Base-by-base conservation (phyloP, 35 echinoderm and acorn worm genomes). In the Ptychodera flava region DNA sequence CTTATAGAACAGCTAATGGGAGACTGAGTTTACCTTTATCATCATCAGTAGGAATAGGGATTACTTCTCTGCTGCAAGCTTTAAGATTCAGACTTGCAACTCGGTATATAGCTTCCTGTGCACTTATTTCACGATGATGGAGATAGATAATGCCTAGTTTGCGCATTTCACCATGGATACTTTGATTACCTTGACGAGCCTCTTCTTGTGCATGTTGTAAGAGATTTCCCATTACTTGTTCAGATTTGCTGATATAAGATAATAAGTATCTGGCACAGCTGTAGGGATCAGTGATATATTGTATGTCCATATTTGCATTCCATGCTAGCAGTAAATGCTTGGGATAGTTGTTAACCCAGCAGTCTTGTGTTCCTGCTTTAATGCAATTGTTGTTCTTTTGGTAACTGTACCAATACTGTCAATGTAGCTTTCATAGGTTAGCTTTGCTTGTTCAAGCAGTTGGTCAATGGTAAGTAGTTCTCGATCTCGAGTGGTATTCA, bases 161-260 rank as follows among this genome's bases (percentile, higher is more conserved):
- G 79, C 80, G 89, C 31, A 95, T 31, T n/a, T 80, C 36, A 85
- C 86, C 33, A 35, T 80, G 80, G 32, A 85, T 45, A 85, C 88
- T 85, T 77, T 84, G 34, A 85, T 95, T 95, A 53, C 94, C 94
- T 82, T 90, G 28, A 76, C 76, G 78, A 31, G 80, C 87, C 85
- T 93, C 92, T 77, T 32, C 28, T 34, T 80, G 78, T n/a, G 94
- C 88, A 35, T 87, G 75, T 31, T 78, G 31, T 16, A 96, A 76
- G n/a, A 93, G 52, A 33, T 35, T 31, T 30, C 93, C 80, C 93
- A 92, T 95, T 81, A 88, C 93, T 82, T 87, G 30, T 38, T 92
- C 93, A 86, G 93, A 31, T 32, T 95, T 95, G n/a, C 35, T 32
- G 33, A 95, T 95, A n/a, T 95, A 95, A 0, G 90, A 92, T 10